Base-by-base conservation (phyloP, 2,888 invertebrate species). In the Hyposoter didymator region DNA sequence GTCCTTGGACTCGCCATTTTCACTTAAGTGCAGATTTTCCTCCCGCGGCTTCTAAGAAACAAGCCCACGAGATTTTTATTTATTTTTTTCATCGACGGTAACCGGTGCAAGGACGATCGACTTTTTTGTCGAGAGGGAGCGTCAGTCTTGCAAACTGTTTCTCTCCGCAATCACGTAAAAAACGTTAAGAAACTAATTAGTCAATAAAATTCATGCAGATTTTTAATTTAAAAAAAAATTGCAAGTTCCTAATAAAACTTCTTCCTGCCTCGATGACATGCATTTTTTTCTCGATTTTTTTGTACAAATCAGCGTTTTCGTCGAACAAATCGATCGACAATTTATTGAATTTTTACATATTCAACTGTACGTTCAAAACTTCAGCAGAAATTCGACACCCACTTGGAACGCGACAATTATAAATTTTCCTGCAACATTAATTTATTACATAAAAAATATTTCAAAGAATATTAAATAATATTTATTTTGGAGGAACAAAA, bases 91-190 rank as follows among this genome's bases (percentile, higher is more conserved):
- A 78, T 79, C 76, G 39, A n/a, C 55, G 74, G 73, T 85, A 88
- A 85, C 76, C 78, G 78, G 82, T 83, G 88, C 89, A 89, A 89
- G 88, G 88, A 88, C 89, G 86, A 78, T 73, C 35, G 59, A 28
- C 79, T 86, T 82, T 73, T 84, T 52, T 52, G 67, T 70, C 39
- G 73, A 66, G 62, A 62, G 59, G 69, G 69, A 59, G 52, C 75
- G 80, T 69, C 76, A 22, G 66, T 80, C 72, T 55, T 74, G 45
- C 39, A 12, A 17, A 55, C 70, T 55, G 78, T 85, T 85, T 82
- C 82, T 82, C 78, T 70, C 49, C 32, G 66, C 73, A 43, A 67
- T 76, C 47, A 47, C 45, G 49, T 47, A 35, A 52, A 69, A 62
- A 59, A 22, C 45, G 5, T 14, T 2, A 32, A 39, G 14, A n/a